phyloP scores from a whole-genome alignment of 2,888 invertebrate species.

The Lasioglossum oenotherae region DNA sequence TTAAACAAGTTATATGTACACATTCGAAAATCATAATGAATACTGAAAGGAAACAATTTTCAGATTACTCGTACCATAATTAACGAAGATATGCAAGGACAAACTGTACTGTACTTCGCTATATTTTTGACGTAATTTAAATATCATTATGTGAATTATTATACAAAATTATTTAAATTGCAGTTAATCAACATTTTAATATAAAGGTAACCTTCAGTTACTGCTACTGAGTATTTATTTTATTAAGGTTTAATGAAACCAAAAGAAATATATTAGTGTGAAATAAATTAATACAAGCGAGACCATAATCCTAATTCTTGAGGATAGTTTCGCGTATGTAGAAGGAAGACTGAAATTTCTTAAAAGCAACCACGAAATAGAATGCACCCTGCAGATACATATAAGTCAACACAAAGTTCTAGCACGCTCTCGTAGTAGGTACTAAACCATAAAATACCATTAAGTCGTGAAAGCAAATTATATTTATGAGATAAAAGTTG shows the following conservation, averaged over 20 bases:
- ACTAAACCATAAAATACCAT: conserved; percentile 11
- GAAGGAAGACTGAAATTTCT: background rate
- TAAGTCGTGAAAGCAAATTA: conserved; percentile 1
- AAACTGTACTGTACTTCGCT: background rate
- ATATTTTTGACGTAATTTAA: background rate
- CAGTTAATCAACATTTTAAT: background rate
- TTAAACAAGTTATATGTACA: background rate
- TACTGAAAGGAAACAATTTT: background rate
- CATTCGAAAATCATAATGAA: background rate
- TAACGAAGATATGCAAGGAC: background rate
- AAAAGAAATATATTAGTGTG: background rate
- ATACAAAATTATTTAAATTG: background rate
- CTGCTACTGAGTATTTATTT: background rate
- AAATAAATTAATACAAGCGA: background rate
- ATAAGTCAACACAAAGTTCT: background rate
- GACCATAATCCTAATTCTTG: background rate
- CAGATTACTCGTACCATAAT: background rate
- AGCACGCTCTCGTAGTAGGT: background rate
- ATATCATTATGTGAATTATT: background rate
- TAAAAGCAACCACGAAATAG: background rate
- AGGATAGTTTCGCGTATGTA: background rate
- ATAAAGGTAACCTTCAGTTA: background rate
- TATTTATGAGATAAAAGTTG: conserved; percentile 1
- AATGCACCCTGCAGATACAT: background rate
- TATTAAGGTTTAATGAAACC: background rate